Base-by-base conservation (phyloP, 2,888 invertebrate species). In the Agriopis aurantiaria region DNA sequence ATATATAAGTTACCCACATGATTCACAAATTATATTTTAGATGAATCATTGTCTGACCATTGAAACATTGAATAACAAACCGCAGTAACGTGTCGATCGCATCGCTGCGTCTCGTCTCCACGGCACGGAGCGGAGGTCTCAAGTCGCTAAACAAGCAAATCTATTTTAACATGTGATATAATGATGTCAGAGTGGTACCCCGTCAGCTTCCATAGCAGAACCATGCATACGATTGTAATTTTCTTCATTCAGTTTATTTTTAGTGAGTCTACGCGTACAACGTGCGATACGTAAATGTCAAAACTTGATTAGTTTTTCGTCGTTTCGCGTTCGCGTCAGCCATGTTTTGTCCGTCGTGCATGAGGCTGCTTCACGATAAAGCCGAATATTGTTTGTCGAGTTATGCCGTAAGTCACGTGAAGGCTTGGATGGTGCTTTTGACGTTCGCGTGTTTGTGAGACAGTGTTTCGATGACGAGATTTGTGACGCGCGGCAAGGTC, bases 161-260 rank as follows among this genome's bases (percentile, higher is more conserved):
- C 88, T 89, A 89, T 90, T 91, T 88, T 88, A 91, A 90, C 88
- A 91, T 91, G 92, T 92, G 92, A 92, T 91, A 91, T 88, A 89
- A 91, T 92, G 91, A 91, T 91, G 91, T 91, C 91, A 90, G 91
- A 89, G 84, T 91, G 89, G 88, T 88, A 88, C 84, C 86, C 90
- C 84, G 87, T 89, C 85, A 82, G 86, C 88, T 84, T 85, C 91
- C 88, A 87, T 85, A 86, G 85, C 82, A 90, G 92, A 89, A 85
- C 88, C 87, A 92, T 93, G 92, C 89, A 91, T 85, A 92, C 93
- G 86, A 92, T 93, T 90, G 93, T 93, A 92, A 92, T 91, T 82
- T 84, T 88, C 90, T 85, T 89, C 87, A 86, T 85, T 90, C 92
- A 93, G 93, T 93, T 86, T 92, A 91, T 90, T 89, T 89, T 90